phyloP scores from a whole-genome alignment of 2,113 vertebrate genomes.

The Cyphomyrus discorhynchus region DNA sequence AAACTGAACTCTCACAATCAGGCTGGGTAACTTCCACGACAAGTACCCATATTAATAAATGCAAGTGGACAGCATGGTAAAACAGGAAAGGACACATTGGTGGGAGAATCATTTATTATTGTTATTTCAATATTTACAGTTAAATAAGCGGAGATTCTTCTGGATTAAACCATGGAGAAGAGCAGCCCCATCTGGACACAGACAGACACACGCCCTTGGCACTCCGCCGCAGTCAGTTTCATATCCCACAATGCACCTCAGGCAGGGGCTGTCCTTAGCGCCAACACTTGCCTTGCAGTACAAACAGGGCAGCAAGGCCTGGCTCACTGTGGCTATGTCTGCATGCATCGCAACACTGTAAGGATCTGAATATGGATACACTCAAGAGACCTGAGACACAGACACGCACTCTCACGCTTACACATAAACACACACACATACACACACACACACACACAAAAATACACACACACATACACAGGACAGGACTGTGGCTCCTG shows the following conservation, averaged over 20 bases:
- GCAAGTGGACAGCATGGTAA: neutral
- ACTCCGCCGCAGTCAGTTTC: neutral
- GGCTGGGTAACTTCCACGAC: neutral
- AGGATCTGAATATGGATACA: conserved; percentile 3
- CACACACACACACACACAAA: neutral
- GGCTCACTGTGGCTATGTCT: neutral
- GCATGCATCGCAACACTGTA: neutral
- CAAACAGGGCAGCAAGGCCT: neutral
- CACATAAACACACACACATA: neutral
- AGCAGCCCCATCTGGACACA: neutral
- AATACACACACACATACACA: neutral
- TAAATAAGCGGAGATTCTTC: neutral
- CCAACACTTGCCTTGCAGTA: neutral
- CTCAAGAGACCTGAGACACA: neutral
- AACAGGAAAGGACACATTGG: neutral
- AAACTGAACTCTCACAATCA: neutral
- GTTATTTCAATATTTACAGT: conserved; percentile 15
- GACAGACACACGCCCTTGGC: neutral
- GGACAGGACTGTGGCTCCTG: neutral
- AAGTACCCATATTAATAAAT: neutral
- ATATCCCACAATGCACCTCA: neutral
- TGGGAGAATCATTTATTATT: conserved; percentile 1
- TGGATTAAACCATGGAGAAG: neutral
- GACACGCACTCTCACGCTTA: neutral
- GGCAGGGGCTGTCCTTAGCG: neutral